phyloP scores from a whole-genome alignment of 53 echinoderm and acorn worm genomes.

The Patiria pectinifera region DNA sequence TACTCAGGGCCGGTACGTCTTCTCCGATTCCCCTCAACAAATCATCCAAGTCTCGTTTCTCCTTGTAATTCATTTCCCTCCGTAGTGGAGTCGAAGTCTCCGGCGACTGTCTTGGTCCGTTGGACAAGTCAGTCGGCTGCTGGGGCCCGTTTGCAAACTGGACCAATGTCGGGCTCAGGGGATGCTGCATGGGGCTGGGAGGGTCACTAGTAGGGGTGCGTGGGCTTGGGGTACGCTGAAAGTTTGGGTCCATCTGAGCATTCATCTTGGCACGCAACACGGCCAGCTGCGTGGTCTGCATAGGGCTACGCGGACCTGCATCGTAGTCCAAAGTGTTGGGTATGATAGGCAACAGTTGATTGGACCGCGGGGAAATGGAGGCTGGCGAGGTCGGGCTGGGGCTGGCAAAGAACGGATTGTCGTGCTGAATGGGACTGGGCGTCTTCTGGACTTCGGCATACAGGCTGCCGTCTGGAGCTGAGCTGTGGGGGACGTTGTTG shows the following conservation, averaged over 20 bases:
- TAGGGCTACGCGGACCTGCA: constrained; percentile 48
- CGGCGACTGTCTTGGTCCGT: constrained; percentile 41
- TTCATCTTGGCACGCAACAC: constrained; percentile 58
- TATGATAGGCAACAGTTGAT: constrained; percentile 66
- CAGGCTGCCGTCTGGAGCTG: constrained; percentile 93
- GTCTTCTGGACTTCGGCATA: constrained; percentile 97
- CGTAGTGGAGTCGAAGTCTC: constrained; percentile 20
- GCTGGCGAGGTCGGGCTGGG: constrained; percentile 2
- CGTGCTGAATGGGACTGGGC: constrained; percentile 67
- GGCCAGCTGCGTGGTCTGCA: constrained; percentile 66
- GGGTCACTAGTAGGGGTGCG: constrained; percentile 55
- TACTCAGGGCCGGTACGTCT: background rate
- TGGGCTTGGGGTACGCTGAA: constrained; percentile 31
- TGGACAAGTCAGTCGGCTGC: constrained; percentile 36
- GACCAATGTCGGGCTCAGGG: background rate
- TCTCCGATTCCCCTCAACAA: constrained; percentile 75
- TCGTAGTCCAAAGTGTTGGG: constrained; percentile 40
- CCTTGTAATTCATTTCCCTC: constrained; percentile 80
- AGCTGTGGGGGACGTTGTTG: constrained; percentile 86
- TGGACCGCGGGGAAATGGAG: constrained; percentile 18
- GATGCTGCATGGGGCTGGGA: constrained; percentile 49
- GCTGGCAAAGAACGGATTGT: constrained; percentile 38
- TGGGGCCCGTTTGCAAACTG: background rate
- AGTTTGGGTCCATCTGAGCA: constrained; percentile 42
- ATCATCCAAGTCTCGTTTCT: constrained; percentile 83